Evolutionary conservation across 2,888 invertebrate genomes (phyloP), one percentile per base, ranked within the genome.

Genomic region (Apodemia duryi): DNA sequence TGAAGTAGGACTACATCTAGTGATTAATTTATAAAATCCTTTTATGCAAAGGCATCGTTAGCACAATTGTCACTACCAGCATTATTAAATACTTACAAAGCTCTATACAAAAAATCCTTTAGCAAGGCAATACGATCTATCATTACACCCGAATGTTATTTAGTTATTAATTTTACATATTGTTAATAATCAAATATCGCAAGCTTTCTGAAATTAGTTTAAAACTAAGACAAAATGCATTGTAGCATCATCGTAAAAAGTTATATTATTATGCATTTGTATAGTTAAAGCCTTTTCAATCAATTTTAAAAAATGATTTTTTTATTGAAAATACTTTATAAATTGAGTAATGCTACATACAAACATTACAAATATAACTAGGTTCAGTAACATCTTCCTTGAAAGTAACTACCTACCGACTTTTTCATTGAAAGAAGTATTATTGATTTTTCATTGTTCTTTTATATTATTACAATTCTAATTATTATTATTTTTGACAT

Each of bases 231-330:
- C 32, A 54, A 54, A 46, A 54, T 54, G 11, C 54, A 46, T 46
- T 46, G 54, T 54, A 10, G 28, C 6, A 32, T 29, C 54, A 46
- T 46, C 4, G 54, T 32, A 10, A 54, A 11, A 54, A 6, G 54
- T 54, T 28, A 29, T 54, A 11, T 28, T 62, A 49, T 49, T 7
- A 35, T 52, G 41, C 63, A 61, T 61, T 46, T 63, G 63, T 52
- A 51, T 62, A 64, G 52, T 64, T 29, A 65, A 63, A 65, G 61
- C 52, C 64, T 57, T 67, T 68, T 68, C 66, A 67, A 65, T 61
- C 41, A 32, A 63, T 52, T 63, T 62, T 28, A 67, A 28, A 63
- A 54, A 61, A 54, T 49, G 21, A 61, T 51, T 62, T 66, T 32
- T 10, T 43, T 41, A 41, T 1, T 41, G 38, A 38, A 38, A 38